Evolutionary conservation across 2,113 vertebrate species (phyloP).

Genomic region (Nesoenas mayeri): DNA sequence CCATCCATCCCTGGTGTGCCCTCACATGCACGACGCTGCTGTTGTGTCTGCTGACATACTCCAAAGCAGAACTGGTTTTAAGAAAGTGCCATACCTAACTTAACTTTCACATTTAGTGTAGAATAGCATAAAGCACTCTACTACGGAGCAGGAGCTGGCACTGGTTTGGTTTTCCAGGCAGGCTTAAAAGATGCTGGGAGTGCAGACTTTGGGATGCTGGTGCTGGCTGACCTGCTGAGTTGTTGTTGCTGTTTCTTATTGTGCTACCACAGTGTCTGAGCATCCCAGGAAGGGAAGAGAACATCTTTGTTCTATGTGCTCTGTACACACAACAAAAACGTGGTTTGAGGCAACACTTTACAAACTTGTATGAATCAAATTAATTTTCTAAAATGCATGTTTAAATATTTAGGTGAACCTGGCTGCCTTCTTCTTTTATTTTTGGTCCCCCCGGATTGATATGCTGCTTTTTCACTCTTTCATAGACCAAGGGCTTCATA

Average conservation of each 20-base stretch:
- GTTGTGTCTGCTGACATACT: not conserved
- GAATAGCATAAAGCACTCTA: rapidly evolving
- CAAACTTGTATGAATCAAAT: not conserved
- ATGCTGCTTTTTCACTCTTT: not conserved
- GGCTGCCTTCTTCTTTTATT: not conserved
- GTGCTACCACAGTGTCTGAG: not conserved
- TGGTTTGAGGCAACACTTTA: not conserved
- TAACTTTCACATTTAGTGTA: not conserved
- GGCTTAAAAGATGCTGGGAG: not conserved
- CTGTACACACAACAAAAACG: not conserved
- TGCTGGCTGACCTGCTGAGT: not conserved
- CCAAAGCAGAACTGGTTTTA: not conserved
- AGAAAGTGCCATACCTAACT: not conserved
- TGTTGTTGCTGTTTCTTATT: not conserved
- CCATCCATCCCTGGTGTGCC: not conserved
- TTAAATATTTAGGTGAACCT: not conserved
- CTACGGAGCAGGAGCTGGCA: not conserved
- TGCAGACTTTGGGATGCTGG: not conserved
- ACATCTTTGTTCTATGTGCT: not conserved
- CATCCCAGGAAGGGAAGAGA: not conserved
- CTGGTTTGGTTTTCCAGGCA: not conserved
- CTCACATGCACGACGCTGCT: rapidly evolving
- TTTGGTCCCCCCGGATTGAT: not conserved
- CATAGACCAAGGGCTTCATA: not conserved
- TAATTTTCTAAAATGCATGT: not conserved